Percentiles rank a stretch among this genome's conserved stretches.
Conservation (phyloP, 2,797 vertebrate species). For the Semaprochilodus insignis region DNA sequence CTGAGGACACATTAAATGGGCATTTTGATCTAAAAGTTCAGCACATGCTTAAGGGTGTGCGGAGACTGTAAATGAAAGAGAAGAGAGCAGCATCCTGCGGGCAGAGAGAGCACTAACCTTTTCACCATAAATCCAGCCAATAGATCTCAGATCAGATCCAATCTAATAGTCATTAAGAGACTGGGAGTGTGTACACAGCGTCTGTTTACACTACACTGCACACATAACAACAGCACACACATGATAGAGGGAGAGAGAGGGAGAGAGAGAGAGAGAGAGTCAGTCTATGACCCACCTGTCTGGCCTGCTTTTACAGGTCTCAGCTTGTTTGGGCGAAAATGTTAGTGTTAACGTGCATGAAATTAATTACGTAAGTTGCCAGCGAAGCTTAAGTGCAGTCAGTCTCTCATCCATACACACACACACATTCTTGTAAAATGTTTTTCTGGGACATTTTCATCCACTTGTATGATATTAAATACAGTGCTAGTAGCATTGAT, state of each 20-base stretch:
- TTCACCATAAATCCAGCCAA: slow-evolving; percentile 55
- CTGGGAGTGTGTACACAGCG: background rate
- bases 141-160: slow-evolving; percentile 9
- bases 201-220: slow-evolving; percentile 28
- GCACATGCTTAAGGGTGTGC: slow-evolving; percentile 75
- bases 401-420: slow-evolving; percentile 9
- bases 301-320: slow-evolving; percentile 67
- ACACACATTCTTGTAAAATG: background rate
- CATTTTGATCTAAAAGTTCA: slow-evolving; percentile 82
- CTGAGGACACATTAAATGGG: slow-evolving; percentile 80
- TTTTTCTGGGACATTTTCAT: background rate
- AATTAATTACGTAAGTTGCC: slow-evolving; percentile 73
- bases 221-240: background rate
- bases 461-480: background rate
- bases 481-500: no score
- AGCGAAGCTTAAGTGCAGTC: slow-evolving; percentile 71
- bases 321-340: slow-evolving; percentile 57
- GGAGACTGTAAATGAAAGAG: slow-evolving; percentile 64
- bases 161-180: slow-evolving; percentile 29
- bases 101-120: slow-evolving; percentile 71
- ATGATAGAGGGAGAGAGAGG: background rate
- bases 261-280: background rate
- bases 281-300: background rate
- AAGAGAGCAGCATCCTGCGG: slow-evolving; percentile 40
- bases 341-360: slow-evolving; percentile 75